phyloP scores from a whole-genome alignment of 30 jellyfish, hydroid and myxozoan species.

The Aurelia aurita region DNA sequence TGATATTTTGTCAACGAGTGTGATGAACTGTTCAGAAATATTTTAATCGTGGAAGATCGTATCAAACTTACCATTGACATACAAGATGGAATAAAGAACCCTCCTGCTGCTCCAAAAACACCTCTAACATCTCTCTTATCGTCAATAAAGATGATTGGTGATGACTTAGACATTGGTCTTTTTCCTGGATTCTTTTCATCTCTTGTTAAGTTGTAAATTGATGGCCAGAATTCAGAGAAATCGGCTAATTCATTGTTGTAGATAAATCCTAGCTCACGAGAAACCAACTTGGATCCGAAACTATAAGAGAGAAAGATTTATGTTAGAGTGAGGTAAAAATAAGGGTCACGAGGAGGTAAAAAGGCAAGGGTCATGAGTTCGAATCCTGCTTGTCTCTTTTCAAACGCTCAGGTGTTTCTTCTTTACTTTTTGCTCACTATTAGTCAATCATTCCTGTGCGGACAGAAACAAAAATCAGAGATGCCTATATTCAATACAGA shows the following conservation, averaged over 20 bases:
- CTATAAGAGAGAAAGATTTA: slow-evolving; percentile 30
- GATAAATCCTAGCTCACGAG: slow-evolving; percentile 97
- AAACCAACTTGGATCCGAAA: slow-evolving; percentile 94
- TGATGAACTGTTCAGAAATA: too few relatives aligned
- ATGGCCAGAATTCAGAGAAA: slow-evolving; percentile 98
- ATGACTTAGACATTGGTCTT: slow-evolving; percentile 96
- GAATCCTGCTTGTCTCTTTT: too few relatives aligned
- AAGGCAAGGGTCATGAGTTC: too few relatives aligned
- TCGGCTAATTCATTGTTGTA: slow-evolving; percentile 99
- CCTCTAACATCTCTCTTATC: slow-evolving; percentile 79
- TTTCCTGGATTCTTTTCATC: slow-evolving; percentile 94
- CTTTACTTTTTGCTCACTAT: too few relatives aligned
- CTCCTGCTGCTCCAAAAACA: slow-evolving; percentile 99
- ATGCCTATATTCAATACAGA: too few relatives aligned
- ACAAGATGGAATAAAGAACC: slow-evolving; percentile 95
- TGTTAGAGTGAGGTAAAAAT: too few relatives aligned
- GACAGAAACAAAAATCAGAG: too few relatives aligned
- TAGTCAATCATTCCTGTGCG: too few relatives aligned
- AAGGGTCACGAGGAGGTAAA: too few relatives aligned
- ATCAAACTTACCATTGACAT: slow-evolving; percentile 76
- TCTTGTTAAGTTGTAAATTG: slow-evolving; percentile 89
- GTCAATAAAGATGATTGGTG: slow-evolving; percentile 88
- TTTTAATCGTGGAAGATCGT: too few relatives aligned
- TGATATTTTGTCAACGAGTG: too few relatives aligned
- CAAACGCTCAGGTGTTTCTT: too few relatives aligned